A percentile compares a stretch with the other conserved stretches of the same genome.
Evolutionary conservation across 2,888 invertebrate genomes (phyloP).

Genomic region (Amphipyra tragopoginis): DNA sequence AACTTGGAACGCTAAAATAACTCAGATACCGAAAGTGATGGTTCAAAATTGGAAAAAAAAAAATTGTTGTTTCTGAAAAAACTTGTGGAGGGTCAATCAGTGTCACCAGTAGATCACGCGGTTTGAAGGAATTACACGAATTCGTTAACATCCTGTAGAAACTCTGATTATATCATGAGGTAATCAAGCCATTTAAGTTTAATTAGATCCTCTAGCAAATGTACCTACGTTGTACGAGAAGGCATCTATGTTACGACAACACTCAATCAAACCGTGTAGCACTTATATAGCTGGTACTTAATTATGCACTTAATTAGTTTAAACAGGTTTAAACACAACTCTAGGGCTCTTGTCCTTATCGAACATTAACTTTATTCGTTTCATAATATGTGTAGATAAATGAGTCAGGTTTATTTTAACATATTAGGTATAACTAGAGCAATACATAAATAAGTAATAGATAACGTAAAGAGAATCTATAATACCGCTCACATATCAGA

Average conservation of each 20-base stretch:
- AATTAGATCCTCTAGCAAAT: slow-evolving; percentile 33
- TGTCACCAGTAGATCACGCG: too few relatives aligned
- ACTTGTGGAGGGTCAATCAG: too few relatives aligned
- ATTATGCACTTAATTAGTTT: slow-evolving; percentile 7
- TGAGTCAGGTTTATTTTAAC: slow-evolving; percentile 2
- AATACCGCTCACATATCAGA: background rate
- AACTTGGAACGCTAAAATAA: too few relatives aligned
- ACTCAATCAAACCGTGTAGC: slow-evolving; percentile 10
- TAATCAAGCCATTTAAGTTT: slow-evolving; percentile 25
- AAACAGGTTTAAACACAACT: background rate
- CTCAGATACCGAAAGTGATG: too few relatives aligned
- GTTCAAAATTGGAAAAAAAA: too few relatives aligned
- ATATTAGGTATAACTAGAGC: background rate
- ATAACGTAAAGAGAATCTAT: background rate
- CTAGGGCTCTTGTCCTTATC: slow-evolving; percentile 9
- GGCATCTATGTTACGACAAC: slow-evolving; percentile 10
- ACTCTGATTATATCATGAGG: slow-evolving; percentile 7
- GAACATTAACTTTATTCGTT: slow-evolving; percentile 11
- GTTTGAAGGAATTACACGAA: too few relatives aligned
- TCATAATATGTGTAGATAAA: background rate
- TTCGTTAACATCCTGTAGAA: too few relatives aligned
- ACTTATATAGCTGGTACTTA: slow-evolving; percentile 11
- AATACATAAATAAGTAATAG: background rate
- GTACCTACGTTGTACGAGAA: slow-evolving; percentile 2
- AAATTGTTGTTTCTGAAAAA: too few relatives aligned